A percentile compares a stretch with the other conserved stretches of the same genome.
Evolutionary conservation across 2,888 invertebrate species (phyloP).

Genomic region (Oxycera nigricornis): DNA sequence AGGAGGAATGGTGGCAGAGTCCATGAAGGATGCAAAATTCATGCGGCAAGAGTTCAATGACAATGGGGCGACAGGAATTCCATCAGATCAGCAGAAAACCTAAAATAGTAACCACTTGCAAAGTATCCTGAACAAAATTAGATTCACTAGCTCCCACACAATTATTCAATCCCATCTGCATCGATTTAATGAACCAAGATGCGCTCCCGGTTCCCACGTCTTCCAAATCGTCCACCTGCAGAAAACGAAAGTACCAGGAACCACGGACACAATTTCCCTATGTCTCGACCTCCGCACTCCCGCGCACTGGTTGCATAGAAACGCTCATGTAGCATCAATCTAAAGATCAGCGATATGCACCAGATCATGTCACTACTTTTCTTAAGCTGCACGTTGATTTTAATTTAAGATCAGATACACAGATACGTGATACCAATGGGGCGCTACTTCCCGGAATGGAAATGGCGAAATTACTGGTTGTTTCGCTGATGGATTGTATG

Average conservation of each 20-base stretch:
- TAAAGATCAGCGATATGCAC: neutral
- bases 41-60: too few relatives aligned
- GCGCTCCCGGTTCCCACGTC: neutral
- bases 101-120: too few relatives aligned
- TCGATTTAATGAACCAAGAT: too few relatives aligned
- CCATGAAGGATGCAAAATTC: too few relatives aligned
- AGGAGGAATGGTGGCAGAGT: too few relatives aligned
- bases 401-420: constrained; percentile 8
- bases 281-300: neutral
- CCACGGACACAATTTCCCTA: neutral
- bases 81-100: too few relatives aligned
- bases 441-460: constrained; percentile 3
- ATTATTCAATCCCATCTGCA: too few relatives aligned
- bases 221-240: neutral
- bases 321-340: neutral
- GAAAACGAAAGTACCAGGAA: neutral
- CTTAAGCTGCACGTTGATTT: neutral
- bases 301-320: neutral
- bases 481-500: neutral
- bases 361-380: constrained; percentile 12
- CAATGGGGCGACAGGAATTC: too few relatives aligned
- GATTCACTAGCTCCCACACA: too few relatives aligned
- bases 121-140: too few relatives aligned
- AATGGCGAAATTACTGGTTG: constrained; percentile 15
- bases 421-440: constrained; percentile 9